Percentiles rank a stretch among this genome's conserved stretches.
phyloP scores from a whole-genome alignment of 2,888 invertebrate species.

The Amiota communis region DNA sequence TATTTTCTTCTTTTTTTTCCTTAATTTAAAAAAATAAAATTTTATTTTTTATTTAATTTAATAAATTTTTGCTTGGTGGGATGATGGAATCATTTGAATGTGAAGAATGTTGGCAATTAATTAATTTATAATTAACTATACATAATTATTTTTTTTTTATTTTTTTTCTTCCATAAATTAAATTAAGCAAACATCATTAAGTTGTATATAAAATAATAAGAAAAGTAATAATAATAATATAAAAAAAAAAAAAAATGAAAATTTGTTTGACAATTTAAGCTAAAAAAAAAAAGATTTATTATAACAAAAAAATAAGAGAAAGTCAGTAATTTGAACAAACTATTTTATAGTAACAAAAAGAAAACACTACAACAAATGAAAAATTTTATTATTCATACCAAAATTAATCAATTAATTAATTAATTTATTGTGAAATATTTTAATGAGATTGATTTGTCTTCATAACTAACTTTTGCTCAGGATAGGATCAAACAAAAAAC shows the following conservation, averaged over 20 bases:
- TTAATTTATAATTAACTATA: constrained; percentile 42
- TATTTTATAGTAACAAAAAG: not conserved
- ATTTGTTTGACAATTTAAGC: not conserved
- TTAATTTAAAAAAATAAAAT: constrained; percentile 45
- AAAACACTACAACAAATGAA: too few relatives aligned
- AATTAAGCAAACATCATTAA: too few relatives aligned
- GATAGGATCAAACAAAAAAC: not conserved
- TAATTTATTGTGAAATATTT: not conserved
- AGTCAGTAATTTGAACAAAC: constrained; percentile 61
- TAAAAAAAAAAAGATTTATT: not conserved
- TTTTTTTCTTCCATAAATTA: not conserved
- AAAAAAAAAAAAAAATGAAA: not conserved
- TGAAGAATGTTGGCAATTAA: constrained; percentile 50
- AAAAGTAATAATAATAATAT: constrained; percentile 4
- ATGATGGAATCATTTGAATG: constrained; percentile 71
- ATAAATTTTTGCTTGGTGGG: constrained; percentile 55
- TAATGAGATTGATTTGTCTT: not conserved
- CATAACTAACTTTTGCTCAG: not conserved
- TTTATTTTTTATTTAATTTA: constrained; percentile 30
- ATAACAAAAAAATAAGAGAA: constrained; percentile 41
- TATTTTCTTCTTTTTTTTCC: constrained; percentile 39
- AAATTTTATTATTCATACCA: too few relatives aligned
- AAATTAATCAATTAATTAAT: not conserved
- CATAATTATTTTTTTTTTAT: constrained; percentile 18
- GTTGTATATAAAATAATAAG: not conserved